phyloP scores from a whole-genome alignment of 2,113 vertebrate genomes.

The Urocitellus parryii region DNA sequence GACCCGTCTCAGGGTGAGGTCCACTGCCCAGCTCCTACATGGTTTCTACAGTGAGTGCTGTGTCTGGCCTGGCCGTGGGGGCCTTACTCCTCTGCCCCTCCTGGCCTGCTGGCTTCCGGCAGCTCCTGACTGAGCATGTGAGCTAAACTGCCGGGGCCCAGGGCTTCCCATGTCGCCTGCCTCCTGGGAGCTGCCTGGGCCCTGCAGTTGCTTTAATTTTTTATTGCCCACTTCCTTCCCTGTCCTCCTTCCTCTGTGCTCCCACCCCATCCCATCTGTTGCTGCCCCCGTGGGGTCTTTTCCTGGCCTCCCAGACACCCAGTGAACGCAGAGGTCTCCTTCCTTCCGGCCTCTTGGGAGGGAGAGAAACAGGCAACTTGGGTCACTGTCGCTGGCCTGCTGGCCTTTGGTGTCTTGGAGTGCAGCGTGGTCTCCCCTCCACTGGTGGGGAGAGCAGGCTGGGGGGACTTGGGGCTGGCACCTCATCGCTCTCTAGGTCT shows the following conservation, averaged over 20 bases:
- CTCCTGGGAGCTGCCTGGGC: conserved; percentile 20
- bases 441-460: background rate
- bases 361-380: background rate
- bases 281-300: background rate
- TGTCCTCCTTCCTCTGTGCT: conserved; percentile 23
- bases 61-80: background rate
- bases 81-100: background rate
- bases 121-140: background rate
- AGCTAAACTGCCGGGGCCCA: background rate
- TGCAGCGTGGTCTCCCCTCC: background rate
- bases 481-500: background rate
- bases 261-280: conserved; percentile 31
- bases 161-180: conserved; percentile 17
- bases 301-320: conserved; percentile 32
- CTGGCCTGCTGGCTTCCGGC: background rate
- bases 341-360: background rate
- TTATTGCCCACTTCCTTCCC: conserved; percentile 61
- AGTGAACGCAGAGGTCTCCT: background rate
- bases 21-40: background rate
- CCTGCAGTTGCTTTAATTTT: background rate
- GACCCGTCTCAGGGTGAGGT: background rate
- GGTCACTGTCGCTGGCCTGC: background rate
- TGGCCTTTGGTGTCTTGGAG: background rate
- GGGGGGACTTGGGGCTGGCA: background rate
- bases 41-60: background rate